A percentile compares a stretch with the other conserved stretches of the same genome.
Conservation (phyloP, 1,140 invertebrate species). For the Laodelphax striatellus region DNA sequence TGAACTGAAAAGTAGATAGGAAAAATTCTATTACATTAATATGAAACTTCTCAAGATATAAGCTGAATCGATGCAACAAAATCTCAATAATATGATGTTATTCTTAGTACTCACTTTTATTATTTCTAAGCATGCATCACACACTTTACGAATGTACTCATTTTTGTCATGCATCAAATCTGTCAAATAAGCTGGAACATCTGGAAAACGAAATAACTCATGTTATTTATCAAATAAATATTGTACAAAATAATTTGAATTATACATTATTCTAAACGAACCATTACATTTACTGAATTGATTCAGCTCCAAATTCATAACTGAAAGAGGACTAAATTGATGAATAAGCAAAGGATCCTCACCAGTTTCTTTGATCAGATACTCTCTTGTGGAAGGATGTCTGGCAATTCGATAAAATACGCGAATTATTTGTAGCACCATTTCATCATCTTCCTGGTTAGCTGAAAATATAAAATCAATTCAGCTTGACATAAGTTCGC, state of each 20-base stretch:
- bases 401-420: conserved; percentile 87
- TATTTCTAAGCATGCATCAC: conserved; percentile 82
- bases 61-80: too few relatives aligned
- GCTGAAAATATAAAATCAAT: conserved; percentile 33
- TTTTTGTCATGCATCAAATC: conserved; percentile 98
- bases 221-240: too few relatives aligned
- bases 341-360: conserved; percentile 14
- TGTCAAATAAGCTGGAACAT: conserved; percentile 75
- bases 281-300: too few relatives aligned
- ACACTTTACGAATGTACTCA: conserved; percentile 80
- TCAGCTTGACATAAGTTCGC: neutral
- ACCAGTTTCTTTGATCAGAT: conserved; percentile 71
- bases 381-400: conserved; percentile 68
- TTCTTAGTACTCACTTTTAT: conserved; percentile 53
- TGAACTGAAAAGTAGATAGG: too few relatives aligned
- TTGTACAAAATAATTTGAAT: too few relatives aligned
- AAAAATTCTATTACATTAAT: too few relatives aligned
- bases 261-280: too few relatives aligned
- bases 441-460: conserved; percentile 95
- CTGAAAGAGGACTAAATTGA: too few relatives aligned
- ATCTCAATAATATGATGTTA: neutral
- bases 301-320: too few relatives aligned
- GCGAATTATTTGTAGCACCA: conserved; percentile 89
- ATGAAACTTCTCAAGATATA: too few relatives aligned
- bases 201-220: conserved; percentile 12